phyloP scores from a whole-genome alignment of 1,140 invertebrate genomes.

The Hypothenemus hampei region DNA sequence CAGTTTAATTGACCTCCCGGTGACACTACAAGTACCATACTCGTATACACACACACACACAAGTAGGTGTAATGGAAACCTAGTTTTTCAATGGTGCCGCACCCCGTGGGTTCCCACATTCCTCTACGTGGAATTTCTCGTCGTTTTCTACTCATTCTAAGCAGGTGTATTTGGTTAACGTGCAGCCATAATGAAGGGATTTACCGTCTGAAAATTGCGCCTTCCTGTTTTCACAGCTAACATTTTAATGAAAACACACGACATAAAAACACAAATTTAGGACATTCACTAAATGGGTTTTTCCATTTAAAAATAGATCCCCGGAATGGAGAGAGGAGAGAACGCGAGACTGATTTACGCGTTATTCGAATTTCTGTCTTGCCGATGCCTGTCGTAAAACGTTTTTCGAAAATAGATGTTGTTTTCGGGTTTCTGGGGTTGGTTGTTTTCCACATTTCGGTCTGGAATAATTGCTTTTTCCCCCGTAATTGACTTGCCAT shows the following conservation, averaged over 20 bases:
- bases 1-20: conserved; percentile 12
- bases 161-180: too few relatives aligned
- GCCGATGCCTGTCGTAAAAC: too few relatives aligned
- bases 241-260: conserved; percentile 5
- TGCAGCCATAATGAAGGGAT: too few relatives aligned
- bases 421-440: neutral
- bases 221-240: conserved; percentile 10
- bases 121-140: too few relatives aligned
- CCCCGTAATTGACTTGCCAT: too few relatives aligned
- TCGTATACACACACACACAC: neutral
- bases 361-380: neutral
- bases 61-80: conserved; percentile 17
- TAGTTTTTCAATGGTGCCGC: too few relatives aligned
- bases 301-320: conserved; percentile 11
- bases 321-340: too few relatives aligned
- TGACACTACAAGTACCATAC: too few relatives aligned
- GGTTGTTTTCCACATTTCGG: conserved; percentile 1
- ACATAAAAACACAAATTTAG: conserved; percentile 17
- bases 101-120: too few relatives aligned
- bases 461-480: too few relatives aligned
- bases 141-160: too few relatives aligned
- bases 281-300: conserved; percentile 5
- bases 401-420: conserved; percentile 1
- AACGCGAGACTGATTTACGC: neutral
- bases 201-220: conserved; percentile 7